Base-by-base conservation (phyloP, 2,113 vertebrate species). In the Piprites chloris region DNA sequence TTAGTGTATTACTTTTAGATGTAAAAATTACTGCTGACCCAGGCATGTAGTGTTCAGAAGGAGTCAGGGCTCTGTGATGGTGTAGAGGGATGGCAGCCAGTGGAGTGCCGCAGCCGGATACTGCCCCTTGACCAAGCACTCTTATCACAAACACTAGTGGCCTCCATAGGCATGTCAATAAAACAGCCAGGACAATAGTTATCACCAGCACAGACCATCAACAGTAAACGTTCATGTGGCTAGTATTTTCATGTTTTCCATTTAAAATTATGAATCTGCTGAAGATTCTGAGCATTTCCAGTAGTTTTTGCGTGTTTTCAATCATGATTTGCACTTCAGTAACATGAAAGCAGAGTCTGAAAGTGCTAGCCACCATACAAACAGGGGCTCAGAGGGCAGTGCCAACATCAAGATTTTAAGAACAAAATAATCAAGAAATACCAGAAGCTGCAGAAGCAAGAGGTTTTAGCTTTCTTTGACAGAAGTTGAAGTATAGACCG, bases 21-120 rank as follows among this genome's bases (percentile, higher is more conserved):
- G 15, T 26, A 83, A 8, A 72, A 72, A 8, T 9, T 18, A 7
- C 35, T 76, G 41, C 37, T 59, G 44, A 28, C 21, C 24, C 26
- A 37, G n/a, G 3, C 14, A 4, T 13, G 28, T 35, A 0, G 17
- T 4, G 6, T n/a, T 73, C 32, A 33, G 79, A 16, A 1, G 2
- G 28, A 66, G n/a, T 11, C 33, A 33, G 49, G 28, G 50, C 24
- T 86, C 35, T 5, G 32, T 5, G 26, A 3, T 0, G 7, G 33
- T 27, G 12, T 50, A 50, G 49, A 50, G 26, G 49, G 49, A 50
- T 27, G 49, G 49, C 49, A 44, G 55, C 55, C 66, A 62, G 39
- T 56, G 19, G 53, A 28, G 58, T 9, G 24, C 61, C 52, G 12
- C 47, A n/a, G 66, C 74, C 37, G 9, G 0, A 7, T 12, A 5